phyloP scores from a whole-genome alignment of 92 coral and sea anemone genomes.

The Epizoanthus ramosus region DNA sequence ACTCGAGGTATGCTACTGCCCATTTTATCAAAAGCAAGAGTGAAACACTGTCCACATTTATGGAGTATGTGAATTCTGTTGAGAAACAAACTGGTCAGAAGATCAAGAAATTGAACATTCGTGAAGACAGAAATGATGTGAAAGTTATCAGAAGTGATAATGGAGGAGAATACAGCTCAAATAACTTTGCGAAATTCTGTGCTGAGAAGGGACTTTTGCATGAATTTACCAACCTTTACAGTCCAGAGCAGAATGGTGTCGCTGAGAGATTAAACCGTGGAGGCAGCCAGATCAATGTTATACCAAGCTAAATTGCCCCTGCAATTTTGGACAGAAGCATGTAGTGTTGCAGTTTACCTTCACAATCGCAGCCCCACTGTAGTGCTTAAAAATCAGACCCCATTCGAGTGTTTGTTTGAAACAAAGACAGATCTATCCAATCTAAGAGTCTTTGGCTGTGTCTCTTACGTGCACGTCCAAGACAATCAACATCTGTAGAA shows the following conservation, averaged over 20 bases:
- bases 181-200: no score
- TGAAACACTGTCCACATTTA: conserved; percentile 58
- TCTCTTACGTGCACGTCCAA: conserved; percentile 57
- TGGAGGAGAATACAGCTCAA: background rate
- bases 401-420: conserved; percentile 58
- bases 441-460: conserved; percentile 69
- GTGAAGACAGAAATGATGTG: conserved; percentile 28
- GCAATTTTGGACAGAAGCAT: conserved; percentile 71
- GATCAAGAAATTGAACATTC: conserved; percentile 21
- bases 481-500: conserved; percentile 52
- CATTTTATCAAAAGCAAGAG: conserved; percentile 65
- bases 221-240: conserved; percentile 65
- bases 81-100: conserved; percentile 14
- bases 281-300: conserved; percentile 72
- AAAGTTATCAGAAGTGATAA: background rate
- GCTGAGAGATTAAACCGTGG: conserved; percentile 65
- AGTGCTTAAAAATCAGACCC: conserved; percentile 55
- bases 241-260: conserved; percentile 73
- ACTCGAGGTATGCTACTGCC: conserved; percentile 58
- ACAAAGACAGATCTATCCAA: conserved; percentile 60
- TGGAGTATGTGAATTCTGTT: conserved; percentile 58
- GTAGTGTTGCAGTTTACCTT: conserved; percentile 67
- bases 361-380: conserved; percentile 57
- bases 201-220: conserved; percentile 58
- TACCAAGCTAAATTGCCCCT: conserved; percentile 60